Evolutionary conservation across 2,888 invertebrate genomes (phyloP).

Genomic region (Diachrysia chrysitis): DNA sequence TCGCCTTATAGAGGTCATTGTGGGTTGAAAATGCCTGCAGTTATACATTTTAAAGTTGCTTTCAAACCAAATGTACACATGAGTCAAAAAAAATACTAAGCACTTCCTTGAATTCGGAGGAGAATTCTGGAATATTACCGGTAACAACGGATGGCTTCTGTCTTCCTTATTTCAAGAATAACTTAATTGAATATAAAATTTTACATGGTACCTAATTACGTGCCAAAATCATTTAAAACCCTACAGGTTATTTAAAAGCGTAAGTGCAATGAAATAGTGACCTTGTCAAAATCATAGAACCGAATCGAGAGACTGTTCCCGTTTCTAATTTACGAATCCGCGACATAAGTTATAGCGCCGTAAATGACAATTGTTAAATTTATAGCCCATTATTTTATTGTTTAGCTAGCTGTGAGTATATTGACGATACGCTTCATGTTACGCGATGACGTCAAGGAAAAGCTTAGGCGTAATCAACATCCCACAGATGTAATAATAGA

Average conservation of each 20-base stretch:
- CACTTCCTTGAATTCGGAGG: no score
- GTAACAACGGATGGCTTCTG: no score
- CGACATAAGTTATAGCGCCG: slow-evolving; percentile 55
- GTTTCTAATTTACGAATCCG: slow-evolving; percentile 43
- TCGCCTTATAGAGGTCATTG: neutral
- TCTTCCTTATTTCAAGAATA: no score
- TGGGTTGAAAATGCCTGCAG: no score
- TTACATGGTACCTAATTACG: neutral
- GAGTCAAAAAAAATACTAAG: no score
- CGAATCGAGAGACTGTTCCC: slow-evolving; percentile 21
- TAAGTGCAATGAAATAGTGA: neutral
- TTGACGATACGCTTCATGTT: slow-evolving; percentile 50
- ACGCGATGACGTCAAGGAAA: slow-evolving; percentile 55
- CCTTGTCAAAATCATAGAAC: slow-evolving; percentile 4
- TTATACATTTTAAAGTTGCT: no score
- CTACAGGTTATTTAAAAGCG: neutral
- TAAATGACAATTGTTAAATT: slow-evolving; percentile 61
- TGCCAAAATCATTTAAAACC: neutral
- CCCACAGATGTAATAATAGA: slow-evolving; percentile 59
- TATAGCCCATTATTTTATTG: slow-evolving; percentile 62
- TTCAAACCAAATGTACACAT: no score
- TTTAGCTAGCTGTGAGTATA: slow-evolving; percentile 56
- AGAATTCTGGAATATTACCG: no score
- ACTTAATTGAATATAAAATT: no score
- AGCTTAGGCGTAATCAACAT: slow-evolving; percentile 51